These are phyloP conservation scores for Camponotus floridanus DNA, from an alignment of 1,140 invertebrate genomes.

Conservation along the genomic window DNA sequence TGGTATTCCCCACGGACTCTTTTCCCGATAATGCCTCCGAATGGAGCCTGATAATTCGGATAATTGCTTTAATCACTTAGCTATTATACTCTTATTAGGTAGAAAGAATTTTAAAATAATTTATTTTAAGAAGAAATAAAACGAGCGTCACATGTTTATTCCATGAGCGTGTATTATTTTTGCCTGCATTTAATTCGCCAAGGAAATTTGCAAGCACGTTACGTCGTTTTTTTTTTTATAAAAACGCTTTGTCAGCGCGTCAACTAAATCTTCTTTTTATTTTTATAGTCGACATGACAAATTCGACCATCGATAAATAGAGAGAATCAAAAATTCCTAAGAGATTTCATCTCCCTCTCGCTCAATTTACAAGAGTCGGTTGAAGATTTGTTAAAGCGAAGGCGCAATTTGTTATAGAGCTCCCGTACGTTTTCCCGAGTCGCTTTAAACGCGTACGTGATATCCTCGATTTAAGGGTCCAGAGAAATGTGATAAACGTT, in stretches of 20 bases:
- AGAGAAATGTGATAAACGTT: conserved; percentile 51
- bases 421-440: conserved; percentile 32
- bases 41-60: background rate
- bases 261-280: conserved; percentile 11
- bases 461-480: conserved; percentile 50
- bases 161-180: no score
- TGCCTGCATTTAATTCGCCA: no score
- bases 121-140: background rate
- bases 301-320: background rate
- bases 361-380: conserved; percentile 5
- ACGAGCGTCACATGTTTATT: background rate
- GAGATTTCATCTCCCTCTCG: conserved; percentile 8
- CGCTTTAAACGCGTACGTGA: conserved; percentile 43
- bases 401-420: background rate
- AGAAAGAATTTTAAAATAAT: background rate
- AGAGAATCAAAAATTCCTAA: conserved; percentile 12
- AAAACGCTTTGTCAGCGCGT: background rate
- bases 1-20: background rate
- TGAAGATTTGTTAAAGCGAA: conserved; percentile 45
- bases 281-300: background rate
- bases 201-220: background rate
- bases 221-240: background rate
- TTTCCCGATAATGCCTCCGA: background rate
- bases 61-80: conserved; percentile 36
- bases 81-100: background rate